Conservation (phyloP, 2,113 vertebrate genomes). For the Amblyornis subalaris region DNA sequence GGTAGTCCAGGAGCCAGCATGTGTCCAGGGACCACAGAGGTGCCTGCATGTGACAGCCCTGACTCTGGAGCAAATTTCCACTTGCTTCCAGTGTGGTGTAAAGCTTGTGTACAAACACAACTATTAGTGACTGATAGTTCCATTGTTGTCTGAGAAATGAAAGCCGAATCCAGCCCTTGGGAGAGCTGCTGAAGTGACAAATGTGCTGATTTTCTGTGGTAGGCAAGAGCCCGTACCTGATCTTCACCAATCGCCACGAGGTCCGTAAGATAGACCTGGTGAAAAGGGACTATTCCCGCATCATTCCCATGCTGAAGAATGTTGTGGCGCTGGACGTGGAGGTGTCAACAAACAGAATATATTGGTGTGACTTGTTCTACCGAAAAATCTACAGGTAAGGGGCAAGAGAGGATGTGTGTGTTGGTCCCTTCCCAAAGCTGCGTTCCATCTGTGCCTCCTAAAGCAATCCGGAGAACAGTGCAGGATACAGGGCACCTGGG, state of each 20-base stretch:
- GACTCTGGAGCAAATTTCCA: background rate
- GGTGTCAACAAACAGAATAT: conserved; percentile 91
- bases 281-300: conserved; percentile 87
- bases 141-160: background rate
- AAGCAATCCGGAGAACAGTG: background rate
- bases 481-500: background rate
- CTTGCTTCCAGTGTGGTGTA: background rate
- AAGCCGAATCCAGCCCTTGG: background rate
- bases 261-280: conserved; percentile 91
- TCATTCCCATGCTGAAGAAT: conserved; percentile 93
- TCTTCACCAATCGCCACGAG: conserved; percentile 97
- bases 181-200: background rate
- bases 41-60: background rate
- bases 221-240: conserved; percentile 90
- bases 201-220: background rate
- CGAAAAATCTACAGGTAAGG: conserved; percentile 92
- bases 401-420: background rate
- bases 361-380: conserved; percentile 97
- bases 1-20: background rate
- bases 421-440: background rate
- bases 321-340: conserved; percentile 93
- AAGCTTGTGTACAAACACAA: background rate
- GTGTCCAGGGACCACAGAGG: background rate
- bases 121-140: background rate
- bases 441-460: background rate